Evolutionary conservation across 1,140 invertebrate genomes (phyloP), one percentile per base, ranked within the genome.

Genomic region (Pollicipes pollicipes): DNA sequence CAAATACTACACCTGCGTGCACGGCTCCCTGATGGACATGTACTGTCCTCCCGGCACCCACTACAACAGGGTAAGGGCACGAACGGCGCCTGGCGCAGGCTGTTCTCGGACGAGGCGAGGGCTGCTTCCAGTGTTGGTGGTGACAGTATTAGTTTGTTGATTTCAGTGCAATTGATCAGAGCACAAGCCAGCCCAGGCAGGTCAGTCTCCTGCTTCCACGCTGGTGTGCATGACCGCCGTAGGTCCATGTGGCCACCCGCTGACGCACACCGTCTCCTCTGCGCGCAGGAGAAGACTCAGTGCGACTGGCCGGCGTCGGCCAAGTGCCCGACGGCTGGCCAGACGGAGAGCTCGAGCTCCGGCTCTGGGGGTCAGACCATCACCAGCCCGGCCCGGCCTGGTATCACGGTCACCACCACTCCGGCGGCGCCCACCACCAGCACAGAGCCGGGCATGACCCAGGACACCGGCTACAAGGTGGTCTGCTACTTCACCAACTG

Each of bases 401-500:
- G n/a, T n/a, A n/a, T n/a, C n/a, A n/a, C 2, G 45, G 6, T 58
- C 13, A 58, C 45, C 6, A 58, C 45, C 45, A 58, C 45, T 10
- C 6, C 45, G 17, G 21, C 45, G 2, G 45, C 27, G 68, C 67
- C 71, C 31, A 70, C 64, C 26, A 58, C 66, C 45, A 29, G 72
- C 28, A 72, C 72, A 17, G 64, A 70, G 70, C 69, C 74, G 21
- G 68, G 74, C 17, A 45, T 71, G n/a, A 71, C 75, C 70, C 35
- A 66, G 24, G 74, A 75, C 32, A 24, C 75, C 32, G 64, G 79
- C 71, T 80, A 75, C 71, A 82, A 87, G 76, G 79, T 89, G 10
- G 84, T 88, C 26, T 90, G 88, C 76, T 94, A 93, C 76, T 83
- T 92, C 75, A 90, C 90, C 0, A 93, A 88, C 74, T 94, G 91